Evolutionary conservation across 2,888 invertebrate genomes (phyloP), one percentile per base, ranked within the genome.

Genomic region (Aphrophora alni): DNA sequence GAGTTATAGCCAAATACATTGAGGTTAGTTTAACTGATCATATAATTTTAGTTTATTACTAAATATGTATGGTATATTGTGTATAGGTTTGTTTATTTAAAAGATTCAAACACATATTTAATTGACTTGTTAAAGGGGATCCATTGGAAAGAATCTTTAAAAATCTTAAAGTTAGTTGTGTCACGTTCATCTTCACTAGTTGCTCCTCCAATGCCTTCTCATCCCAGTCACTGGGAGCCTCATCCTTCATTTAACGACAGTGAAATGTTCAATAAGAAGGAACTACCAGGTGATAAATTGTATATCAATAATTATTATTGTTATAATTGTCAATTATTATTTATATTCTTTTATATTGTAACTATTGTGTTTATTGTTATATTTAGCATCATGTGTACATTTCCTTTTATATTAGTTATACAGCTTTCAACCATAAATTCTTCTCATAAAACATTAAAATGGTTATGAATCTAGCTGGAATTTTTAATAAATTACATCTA

Each of bases 101-200:
- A n/a, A 71, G n/a, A 5, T 25, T 59, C 21, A n/a, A 59, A 5
- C 21, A 21, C 0, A 21, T n/a, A 7, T 3, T 59, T 3, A n/a
- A 59, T 59, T 87, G 89, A 87, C 3, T 2, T 59, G n/a, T 59
- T 21, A 21, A 89, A 95, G 91, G 95, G 97, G 3, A 91, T 93
- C 14, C 95, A 98, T 88, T 99, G 98, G 95, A 97, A 96, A 87
- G 99, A 99, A 88, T 96, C 98, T 0, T 91, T 98, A 86, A 97
- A 98, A 90, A 98, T 99, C 82, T 89, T 99, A 76, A 99, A 99
- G 89, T 90, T 98, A 81, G 97, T 98, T 38, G 98, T 99, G 69
- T 97, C 97, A 10, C 91, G 98, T 81, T 98, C 98, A 24, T 98
- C 98, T 4, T 96, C 96, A 21, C 90, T 98, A 79, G 96, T 96